Percentiles rank a stretch among this genome's conserved stretches.
Conservation (phyloP, 2,113 vertebrate genomes). For the Oophaga pumilio region DNA sequence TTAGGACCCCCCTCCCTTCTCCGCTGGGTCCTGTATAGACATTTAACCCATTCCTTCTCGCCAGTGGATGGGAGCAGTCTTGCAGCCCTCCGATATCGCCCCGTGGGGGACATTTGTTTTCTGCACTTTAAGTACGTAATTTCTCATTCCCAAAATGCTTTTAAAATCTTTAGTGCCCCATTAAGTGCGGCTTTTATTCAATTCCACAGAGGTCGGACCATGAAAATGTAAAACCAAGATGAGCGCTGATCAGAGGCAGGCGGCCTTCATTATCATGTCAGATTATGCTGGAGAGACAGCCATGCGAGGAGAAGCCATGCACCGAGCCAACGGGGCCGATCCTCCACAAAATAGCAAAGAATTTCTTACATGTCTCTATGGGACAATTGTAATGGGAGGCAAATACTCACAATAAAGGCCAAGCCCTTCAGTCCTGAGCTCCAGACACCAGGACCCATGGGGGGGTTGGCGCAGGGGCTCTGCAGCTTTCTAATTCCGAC, state of each 20-base stretch:
- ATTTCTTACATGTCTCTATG: background rate
- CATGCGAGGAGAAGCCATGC: slow-evolving; percentile 2
- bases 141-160: background rate
- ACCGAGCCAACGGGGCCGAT: background rate
- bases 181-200: slow-evolving; percentile 50
- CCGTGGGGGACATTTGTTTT: slow-evolving; percentile 31
- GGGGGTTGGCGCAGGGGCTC: background rate
- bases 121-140: background rate
- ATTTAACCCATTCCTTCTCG: slow-evolving; percentile 11
- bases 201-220: slow-evolving; percentile 45
- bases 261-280: slow-evolving; percentile 35
- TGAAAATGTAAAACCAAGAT: slow-evolving; percentile 57
- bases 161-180: slow-evolving; percentile 25
- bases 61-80: slow-evolving; percentile 9
- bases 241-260: slow-evolving; percentile 26
- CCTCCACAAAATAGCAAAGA: background rate
- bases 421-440: background rate
- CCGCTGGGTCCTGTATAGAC: background rate
- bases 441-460: background rate
- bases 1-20: background rate
- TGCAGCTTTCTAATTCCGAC: background rate
- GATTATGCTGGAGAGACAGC: slow-evolving; percentile 28
- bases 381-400: background rate
- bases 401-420: background rate
- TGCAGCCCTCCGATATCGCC: background rate